These are phyloP conservation scores for Xiphorhynchus erythropygius DNA, from an alignment of 2,797 vertebrate genomes.

Conservation along the genomic window DNA sequence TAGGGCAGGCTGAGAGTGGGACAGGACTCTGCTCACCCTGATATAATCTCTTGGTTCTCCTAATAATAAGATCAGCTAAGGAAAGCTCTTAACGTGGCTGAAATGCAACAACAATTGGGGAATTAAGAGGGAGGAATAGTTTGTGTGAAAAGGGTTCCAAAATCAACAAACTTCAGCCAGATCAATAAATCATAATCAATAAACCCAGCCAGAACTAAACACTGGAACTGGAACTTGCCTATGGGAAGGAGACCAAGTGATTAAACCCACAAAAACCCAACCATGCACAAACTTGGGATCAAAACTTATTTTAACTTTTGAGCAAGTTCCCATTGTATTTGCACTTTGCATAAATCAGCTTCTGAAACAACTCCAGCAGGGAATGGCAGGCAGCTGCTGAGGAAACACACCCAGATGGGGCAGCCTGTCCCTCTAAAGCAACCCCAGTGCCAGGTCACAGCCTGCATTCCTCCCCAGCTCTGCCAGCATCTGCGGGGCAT, in stretches of 20 bases:
- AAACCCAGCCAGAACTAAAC: not conserved
- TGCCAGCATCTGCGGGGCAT: rapidly evolving
- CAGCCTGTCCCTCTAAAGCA: not conserved
- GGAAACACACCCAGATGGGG: not conserved
- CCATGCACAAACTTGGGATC: rapidly evolving
- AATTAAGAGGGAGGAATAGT: not conserved
- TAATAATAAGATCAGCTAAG: not conserved
- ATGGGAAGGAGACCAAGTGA: not conserved
- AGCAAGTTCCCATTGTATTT: not conserved
- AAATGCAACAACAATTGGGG: not conserved
- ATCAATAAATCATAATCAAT: not conserved
- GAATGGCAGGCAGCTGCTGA: not conserved
- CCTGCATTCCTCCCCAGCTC: rapidly evolving
- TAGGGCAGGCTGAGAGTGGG: not conserved
- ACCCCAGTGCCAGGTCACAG: rapidly evolving
- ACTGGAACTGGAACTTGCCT: not conserved
- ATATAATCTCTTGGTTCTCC: not conserved
- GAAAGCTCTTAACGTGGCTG: not conserved
- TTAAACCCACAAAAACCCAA: not conserved
- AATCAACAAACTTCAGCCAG: not conserved
- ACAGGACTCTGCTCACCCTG: not conserved
- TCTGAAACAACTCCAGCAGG: not conserved
- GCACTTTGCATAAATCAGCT: not conserved
- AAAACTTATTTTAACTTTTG: not conserved
- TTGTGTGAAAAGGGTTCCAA: not conserved